phyloP scores from a whole-genome alignment of 2,888 invertebrate species.

The Hypena proboscidalis region DNA sequence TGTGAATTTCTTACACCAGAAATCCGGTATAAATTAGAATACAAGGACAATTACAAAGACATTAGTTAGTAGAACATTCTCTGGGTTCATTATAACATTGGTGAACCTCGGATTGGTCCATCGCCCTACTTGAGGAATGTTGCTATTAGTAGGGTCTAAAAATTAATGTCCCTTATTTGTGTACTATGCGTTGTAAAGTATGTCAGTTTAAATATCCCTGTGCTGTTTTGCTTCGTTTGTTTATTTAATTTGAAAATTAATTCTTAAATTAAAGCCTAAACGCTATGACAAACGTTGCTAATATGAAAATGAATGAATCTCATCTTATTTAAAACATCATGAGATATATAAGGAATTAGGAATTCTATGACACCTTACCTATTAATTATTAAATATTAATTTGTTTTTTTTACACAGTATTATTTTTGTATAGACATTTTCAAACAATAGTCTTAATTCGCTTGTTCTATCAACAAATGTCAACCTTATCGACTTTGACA shows the following conservation, averaged over 20 bases:
- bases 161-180: slow-evolving; percentile 55
- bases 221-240: not conserved
- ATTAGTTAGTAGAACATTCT: slow-evolving; percentile 58
- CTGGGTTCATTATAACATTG: slow-evolving; percentile 63
- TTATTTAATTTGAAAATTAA: not conserved
- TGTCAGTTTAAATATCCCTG: slow-evolving; percentile 11
- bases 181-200: slow-evolving; percentile 37
- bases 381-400: no score
- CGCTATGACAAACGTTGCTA: no score
- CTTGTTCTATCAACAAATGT: no score
- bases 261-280: no score
- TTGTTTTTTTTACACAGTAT: no score
- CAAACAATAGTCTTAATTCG: no score
- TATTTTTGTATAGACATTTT: no score
- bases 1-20: slow-evolving; percentile 32
- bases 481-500: no score
- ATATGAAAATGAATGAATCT: no score
- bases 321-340: no score
- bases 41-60: slow-evolving; percentile 54
- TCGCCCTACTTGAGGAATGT: slow-evolving; percentile 60
- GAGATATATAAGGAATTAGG: no score
- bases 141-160: slow-evolving; percentile 59
- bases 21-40: slow-evolving; percentile 37
- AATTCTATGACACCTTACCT: no score
- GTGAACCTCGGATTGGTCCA: slow-evolving; percentile 51